These are phyloP conservation scores for Emys orbicularis DNA, from an alignment of 2,797 vertebrate genomes.

Conservation along the genomic window DNA sequence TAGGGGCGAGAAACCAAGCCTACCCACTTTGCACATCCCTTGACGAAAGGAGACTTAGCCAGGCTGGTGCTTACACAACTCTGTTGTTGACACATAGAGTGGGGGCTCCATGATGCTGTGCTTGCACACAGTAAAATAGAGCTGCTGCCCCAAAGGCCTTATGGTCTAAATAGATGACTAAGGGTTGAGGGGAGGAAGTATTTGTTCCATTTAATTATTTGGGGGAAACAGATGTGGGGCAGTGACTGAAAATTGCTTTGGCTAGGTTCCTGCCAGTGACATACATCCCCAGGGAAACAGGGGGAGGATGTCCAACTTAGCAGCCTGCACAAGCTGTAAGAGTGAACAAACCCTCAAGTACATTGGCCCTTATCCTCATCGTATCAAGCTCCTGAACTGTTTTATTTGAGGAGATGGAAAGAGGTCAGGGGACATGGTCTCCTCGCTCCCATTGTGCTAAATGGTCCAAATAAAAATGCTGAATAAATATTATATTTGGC, in stretches of 20 bases:
- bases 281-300: neutral
- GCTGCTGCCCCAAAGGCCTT: neutral
- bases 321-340: slow-evolving; percentile 8
- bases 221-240: neutral
- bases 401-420: slow-evolving; percentile 9
- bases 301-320: neutral
- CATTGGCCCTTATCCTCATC: slow-evolving; percentile 14
- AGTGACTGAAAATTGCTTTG: neutral
- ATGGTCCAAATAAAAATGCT: neutral
- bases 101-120: neutral
- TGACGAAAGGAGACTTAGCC: neutral
- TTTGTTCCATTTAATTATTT: neutral
- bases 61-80: neutral
- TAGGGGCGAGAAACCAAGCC: neutral
- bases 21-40: neutral
- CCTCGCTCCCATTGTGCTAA: neutral
- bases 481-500: neutral
- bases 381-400: slow-evolving; percentile 10
- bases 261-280: neutral
- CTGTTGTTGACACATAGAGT: neutral
- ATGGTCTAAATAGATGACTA: neutral
- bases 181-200: neutral
- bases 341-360: slow-evolving; percentile 1
- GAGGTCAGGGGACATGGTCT: neutral
- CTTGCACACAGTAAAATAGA: neutral